A percentile compares a stretch with the other conserved stretches of the same genome.
phyloP scores from a whole-genome alignment of 2,888 invertebrate species.

The Liopterus haemorrhoidalis region DNA sequence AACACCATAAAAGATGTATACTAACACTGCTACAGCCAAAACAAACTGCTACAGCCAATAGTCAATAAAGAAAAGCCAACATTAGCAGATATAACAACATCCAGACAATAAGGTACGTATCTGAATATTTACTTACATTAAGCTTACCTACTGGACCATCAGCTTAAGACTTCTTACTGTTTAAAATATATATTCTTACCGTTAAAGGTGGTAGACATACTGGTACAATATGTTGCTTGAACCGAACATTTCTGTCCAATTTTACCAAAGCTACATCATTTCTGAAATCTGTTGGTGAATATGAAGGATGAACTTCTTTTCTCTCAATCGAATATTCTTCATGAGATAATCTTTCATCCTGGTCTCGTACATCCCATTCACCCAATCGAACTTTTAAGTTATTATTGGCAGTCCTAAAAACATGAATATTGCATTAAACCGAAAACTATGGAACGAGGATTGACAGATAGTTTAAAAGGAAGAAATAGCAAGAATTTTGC shows the following conservation, averaged over 20 bases:
- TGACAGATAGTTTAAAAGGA: constrained; percentile 2
- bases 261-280: constrained; percentile 84
- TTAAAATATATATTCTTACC: constrained; percentile 35
- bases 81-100: too few relatives aligned
- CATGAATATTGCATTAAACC: too few relatives aligned
- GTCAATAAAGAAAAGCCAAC: too few relatives aligned
- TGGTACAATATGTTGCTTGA: constrained; percentile 87
- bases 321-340: constrained; percentile 85
- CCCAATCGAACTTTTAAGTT: constrained; percentile 84
- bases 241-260: constrained; percentile 72
- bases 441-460: neutral
- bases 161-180: neutral
- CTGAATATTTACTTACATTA: neutral
- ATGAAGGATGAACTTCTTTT: constrained; percentile 86
- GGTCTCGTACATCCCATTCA: constrained; percentile 86
- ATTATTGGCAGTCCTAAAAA: constrained; percentile 73
- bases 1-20: too few relatives aligned
- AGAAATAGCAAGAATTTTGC: constrained; percentile 1
- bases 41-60: too few relatives aligned
- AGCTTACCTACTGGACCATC: neutral
- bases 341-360: constrained; percentile 74
- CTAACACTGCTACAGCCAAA: too few relatives aligned
- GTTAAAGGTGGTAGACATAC: constrained; percentile 79
- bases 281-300: constrained; percentile 84
- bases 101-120: neutral